Evolutionary conservation across 35 echinoderm and acorn worm species (phyloP).

Genomic region (Lytechinus pictus): DNA sequence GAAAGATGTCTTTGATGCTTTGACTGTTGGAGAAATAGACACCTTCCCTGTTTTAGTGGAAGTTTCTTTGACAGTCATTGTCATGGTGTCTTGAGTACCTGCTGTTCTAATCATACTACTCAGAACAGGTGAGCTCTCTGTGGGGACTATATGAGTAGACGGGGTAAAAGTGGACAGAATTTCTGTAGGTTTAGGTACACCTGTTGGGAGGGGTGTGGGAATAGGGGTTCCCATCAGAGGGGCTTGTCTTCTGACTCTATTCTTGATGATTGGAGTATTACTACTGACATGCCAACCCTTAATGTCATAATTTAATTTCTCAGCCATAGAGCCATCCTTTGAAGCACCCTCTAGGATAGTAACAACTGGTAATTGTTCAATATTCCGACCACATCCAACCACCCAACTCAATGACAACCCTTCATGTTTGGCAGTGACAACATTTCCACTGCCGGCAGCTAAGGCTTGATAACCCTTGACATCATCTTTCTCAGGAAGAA

Average conservation of each 20-base stretch:
- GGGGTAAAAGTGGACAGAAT: slow-evolving; percentile 25
- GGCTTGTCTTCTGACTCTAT: slow-evolving; percentile 81
- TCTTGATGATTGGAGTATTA: slow-evolving; percentile 56
- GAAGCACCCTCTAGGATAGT: slow-evolving; percentile 83
- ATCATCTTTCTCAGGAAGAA: slow-evolving; percentile 81
- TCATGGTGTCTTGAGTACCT: slow-evolving; percentile 28
- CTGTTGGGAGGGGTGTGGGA: slow-evolving; percentile 71
- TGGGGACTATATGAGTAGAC: slow-evolving; percentile 31
- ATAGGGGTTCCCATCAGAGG: slow-evolving; percentile 75
- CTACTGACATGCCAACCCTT: slow-evolving; percentile 91
- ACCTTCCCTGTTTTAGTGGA: slow-evolving; percentile 37
- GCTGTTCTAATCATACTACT: slow-evolving; percentile 48
- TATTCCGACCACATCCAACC: slow-evolving; percentile 86
- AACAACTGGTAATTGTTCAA: slow-evolving; percentile 87
- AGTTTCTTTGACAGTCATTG: slow-evolving; percentile 40
- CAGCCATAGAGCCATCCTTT: slow-evolving; percentile 91
- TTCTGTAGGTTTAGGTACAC: slow-evolving; percentile 38
- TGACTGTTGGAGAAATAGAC: slow-evolving; percentile 60
- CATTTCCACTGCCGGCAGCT: slow-evolving; percentile 85
- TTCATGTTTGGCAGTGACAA: slow-evolving; percentile 54
- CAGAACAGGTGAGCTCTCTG: slow-evolving; percentile 59
- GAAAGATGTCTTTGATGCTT: slow-evolving; percentile 57
- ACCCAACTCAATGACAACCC: slow-evolving; percentile 91
- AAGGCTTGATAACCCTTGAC: slow-evolving; percentile 63
- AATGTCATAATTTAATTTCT: slow-evolving; percentile 83